A percentile compares a stretch with the other conserved stretches of the same genome.
These are phyloP conservation scores for Actenoides hombroni DNA, from an alignment of 2,113 vertebrate species.

Conservation along the genomic window DNA sequence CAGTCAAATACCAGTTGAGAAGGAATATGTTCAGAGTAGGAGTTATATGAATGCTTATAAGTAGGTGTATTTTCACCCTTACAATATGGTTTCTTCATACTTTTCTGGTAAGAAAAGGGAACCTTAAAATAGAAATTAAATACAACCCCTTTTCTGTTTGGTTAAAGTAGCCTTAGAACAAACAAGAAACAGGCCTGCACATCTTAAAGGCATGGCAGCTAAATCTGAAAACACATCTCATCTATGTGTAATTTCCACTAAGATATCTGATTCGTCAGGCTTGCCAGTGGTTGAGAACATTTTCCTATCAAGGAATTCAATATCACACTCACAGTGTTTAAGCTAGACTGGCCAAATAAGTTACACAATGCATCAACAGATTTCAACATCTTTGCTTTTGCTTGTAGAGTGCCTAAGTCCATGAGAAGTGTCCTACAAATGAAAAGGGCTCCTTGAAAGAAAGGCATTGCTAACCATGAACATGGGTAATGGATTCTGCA, in stretches of 20 bases:
- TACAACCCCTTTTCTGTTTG: neutral
- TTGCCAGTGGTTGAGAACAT: neutral
- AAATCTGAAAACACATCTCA: neutral
- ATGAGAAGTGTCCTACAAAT: neutral
- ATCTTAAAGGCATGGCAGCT: slow-evolving; percentile 16
- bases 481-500: neutral
- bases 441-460: neutral
- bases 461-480: neutral
- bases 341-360: fast-evolving
- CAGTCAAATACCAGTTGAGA: neutral
- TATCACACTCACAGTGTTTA: neutral
- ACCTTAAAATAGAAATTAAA: slow-evolving; percentile 28
- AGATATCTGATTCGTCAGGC: neutral
- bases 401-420: neutral
- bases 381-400: neutral
- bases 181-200: slow-evolving; percentile 3
- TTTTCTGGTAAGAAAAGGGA: neutral
- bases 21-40: neutral
- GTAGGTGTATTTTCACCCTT: neutral
- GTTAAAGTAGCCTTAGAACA: slow-evolving; percentile 3
- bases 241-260: neutral
- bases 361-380: neutral
- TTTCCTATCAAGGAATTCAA: neutral
- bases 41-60: neutral
- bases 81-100: neutral